These are phyloP conservation scores for Caenorhabditis drosophilae DNA, from an alignment of 2,888 invertebrate genomes.

Conservation along the genomic window DNA sequence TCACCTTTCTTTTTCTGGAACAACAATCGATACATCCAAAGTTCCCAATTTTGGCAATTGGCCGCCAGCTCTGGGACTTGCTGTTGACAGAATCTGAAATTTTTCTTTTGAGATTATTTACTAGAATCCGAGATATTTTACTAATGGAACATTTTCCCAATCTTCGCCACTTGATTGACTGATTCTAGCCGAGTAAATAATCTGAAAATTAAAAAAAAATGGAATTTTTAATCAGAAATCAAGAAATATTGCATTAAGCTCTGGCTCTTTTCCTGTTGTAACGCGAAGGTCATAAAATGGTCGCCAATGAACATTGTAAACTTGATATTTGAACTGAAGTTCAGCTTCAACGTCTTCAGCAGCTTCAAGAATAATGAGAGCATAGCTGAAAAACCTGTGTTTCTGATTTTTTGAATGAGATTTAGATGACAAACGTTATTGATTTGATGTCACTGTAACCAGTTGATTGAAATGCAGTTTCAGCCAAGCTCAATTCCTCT, in stretches of 20 bases:
- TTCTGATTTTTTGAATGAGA: not conserved
- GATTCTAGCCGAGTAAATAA: conserved; percentile 70
- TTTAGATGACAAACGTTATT: not conserved
- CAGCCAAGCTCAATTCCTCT: too few relatives aligned
- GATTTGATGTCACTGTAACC: not conserved
- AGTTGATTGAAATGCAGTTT: not conserved
- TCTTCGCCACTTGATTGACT: conserved; percentile 70
- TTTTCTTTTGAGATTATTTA: not conserved
- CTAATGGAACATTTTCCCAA: conserved; percentile 63
- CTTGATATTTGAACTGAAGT: conserved; percentile 42
- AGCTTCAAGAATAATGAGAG: conserved; percentile 26
- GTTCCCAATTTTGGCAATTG: conserved; percentile 28
- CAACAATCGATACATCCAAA: conserved; percentile 19
- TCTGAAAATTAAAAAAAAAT: too few relatives aligned
- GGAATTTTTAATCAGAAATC: too few relatives aligned
- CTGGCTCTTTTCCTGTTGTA: conserved; percentile 21
- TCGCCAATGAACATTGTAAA: conserved; percentile 50
- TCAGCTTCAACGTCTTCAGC: conserved; percentile 11
- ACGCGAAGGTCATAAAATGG: conserved; percentile 58
- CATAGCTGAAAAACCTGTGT: conserved; percentile 4
- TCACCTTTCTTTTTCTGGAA: not conserved
- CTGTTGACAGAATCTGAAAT: conserved; percentile 23
- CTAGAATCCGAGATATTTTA: not conserved
- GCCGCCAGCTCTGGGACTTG: conserved; percentile 21
- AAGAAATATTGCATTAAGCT: too few relatives aligned